phyloP scores from a whole-genome alignment of 2,797 vertebrate genomes.

The Premnoplex brunnescens region DNA sequence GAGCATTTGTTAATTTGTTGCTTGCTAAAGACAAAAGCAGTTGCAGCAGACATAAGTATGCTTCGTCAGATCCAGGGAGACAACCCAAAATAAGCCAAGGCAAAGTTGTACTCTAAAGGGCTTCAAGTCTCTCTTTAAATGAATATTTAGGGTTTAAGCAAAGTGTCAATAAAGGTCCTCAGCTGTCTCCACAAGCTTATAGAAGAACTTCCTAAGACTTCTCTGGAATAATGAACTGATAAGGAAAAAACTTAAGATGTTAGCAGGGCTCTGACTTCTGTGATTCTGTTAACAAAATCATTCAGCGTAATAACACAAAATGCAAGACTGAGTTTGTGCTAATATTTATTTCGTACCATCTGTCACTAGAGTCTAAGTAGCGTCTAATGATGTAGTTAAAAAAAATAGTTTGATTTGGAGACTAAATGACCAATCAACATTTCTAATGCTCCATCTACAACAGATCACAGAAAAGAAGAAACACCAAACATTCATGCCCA shows the following conservation, averaged over 20 bases:
- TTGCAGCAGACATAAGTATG: neutral
- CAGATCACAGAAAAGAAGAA: neutral
- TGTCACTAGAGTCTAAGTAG: conserved; percentile 1
- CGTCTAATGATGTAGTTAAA: conserved; percentile 26
- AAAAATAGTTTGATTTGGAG: conserved; percentile 12
- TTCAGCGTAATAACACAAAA: conserved; percentile 35
- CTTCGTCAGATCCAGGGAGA: neutral
- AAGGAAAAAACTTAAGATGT: neutral
- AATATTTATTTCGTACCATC: conserved; percentile 67
- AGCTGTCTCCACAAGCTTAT: neutral
- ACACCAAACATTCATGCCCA: neutral
- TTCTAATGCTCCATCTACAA: conserved; percentile 11
- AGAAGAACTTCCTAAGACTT: neutral
- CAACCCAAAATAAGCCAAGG: neutral
- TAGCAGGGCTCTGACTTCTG: conserved; percentile 29
- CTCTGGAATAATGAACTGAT: neutral
- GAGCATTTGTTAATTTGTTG: neutral
- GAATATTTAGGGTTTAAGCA: neutral
- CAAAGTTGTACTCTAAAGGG: neutral
- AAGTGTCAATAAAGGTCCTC: neutral
- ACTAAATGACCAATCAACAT: conserved; percentile 52
- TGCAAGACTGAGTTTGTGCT: conserved; percentile 20
- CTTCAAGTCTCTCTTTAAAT: neutral
- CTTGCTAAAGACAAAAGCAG: neutral
- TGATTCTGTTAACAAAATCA: conserved; percentile 48